phyloP scores from a whole-genome alignment of 2,888 invertebrate species.

The Microchrysa polita region DNA sequence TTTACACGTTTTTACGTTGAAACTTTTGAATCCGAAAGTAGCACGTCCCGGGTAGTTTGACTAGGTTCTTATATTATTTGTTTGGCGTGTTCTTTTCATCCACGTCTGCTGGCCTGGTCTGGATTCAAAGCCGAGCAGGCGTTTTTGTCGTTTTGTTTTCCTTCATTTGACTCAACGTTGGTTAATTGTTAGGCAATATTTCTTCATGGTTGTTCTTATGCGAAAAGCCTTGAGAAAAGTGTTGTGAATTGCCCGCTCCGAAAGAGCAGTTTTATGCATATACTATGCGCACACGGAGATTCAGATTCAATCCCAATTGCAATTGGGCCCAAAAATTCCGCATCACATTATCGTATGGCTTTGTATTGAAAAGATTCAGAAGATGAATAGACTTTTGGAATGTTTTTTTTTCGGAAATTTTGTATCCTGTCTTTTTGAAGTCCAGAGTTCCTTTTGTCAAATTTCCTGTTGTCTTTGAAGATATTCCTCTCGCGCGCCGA shows the following conservation, averaged over 20 bases:
- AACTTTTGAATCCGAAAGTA: constrained; percentile 8
- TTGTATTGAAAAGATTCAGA: no score
- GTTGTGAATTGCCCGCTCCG: constrained; percentile 6
- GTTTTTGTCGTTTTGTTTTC: constrained; percentile 12
- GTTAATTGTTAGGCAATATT: constrained; percentile 37
- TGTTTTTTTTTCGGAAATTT: constrained; percentile 30
- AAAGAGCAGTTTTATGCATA: no score
- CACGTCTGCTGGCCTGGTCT: no score
- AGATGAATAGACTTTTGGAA: no score
- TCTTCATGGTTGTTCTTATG: neutral
- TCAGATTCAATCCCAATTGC: no score
- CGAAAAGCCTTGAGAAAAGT: constrained; percentile 27
- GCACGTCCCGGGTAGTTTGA: constrained; percentile 8
- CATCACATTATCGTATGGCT: no score
- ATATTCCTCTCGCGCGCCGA: no score
- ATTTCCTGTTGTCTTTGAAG: constrained; percentile 9
- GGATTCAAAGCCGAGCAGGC: no score
- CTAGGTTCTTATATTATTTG: constrained; percentile 38
- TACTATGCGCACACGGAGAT: no score
- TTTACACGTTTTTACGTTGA: constrained; percentile 43
- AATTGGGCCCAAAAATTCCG: no score
- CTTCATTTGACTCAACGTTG: constrained; percentile 4
- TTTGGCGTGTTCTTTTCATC: constrained; percentile 12
- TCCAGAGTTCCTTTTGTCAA: neutral
- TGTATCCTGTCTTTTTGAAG: neutral